Evolutionary conservation across 2,888 invertebrate genomes (phyloP), one percentile per base, ranked within the genome.

Genomic region (Pasiphila rectangulata): DNA sequence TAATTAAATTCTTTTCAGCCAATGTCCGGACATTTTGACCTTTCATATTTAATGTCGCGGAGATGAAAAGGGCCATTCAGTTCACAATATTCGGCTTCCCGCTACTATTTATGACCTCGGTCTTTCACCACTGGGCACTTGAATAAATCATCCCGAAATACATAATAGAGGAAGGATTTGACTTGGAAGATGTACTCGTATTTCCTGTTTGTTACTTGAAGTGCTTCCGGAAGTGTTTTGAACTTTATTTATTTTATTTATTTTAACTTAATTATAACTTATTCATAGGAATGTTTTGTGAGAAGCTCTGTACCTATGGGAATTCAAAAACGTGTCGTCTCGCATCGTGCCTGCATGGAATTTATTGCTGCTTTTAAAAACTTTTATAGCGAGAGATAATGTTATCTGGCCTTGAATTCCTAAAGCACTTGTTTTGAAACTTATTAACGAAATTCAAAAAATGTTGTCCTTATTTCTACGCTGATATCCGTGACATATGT

Each of bases 31-130:
- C 59, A 41, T 63, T 63, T 61, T 42, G 3, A 12, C 53, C 50
- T 69, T 72, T 70, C 61, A 74, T 74, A 70, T 72, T 75, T 72
- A 71, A 74, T 70, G 61, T 63, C 65, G 69, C 67, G 59, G 64
- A 54, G 51, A 53, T 64, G 61, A 64, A 66, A 64, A 62, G 51
- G 48, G 43, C 53, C 17, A 64, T 64, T 64, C 62, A 61, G 47
- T 59, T 55, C 61, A 61, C 51, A 56, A 63, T 63, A 60, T 64
- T 64, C 54, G 51, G 56, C 54, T 57, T 54, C 51, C 52, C 34
- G 42, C 43, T 36, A 40, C 52, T 55, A 55, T 57, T 56, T 57
- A 60, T 52, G 51, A 45, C 46, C 46, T 34, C 29, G 40, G 47
- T 43, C 49, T 54, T 54, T 57, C 56, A 52, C 48, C 56, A 47